phyloP scores from a whole-genome alignment of 2,888 invertebrate genomes.

The Leptodirus hochenwartii region DNA sequence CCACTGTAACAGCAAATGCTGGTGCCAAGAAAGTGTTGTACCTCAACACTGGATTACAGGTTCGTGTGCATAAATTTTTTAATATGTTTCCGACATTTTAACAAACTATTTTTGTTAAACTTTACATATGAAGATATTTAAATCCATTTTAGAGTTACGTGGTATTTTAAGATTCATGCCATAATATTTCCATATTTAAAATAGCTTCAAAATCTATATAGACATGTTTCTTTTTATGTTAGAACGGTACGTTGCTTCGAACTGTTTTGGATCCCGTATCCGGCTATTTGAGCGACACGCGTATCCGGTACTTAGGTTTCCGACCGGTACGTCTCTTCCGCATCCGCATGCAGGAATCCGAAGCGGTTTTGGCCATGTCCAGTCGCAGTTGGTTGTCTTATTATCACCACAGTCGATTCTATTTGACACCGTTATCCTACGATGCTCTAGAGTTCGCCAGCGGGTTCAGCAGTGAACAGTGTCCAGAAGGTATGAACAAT shows the following conservation, averaged over 20 bases:
- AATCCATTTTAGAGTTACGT: no score
- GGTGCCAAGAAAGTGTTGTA: constrained; percentile 62
- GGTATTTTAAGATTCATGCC: no score
- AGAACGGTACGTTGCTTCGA: constrained; percentile 84
- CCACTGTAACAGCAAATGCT: constrained; percentile 37
- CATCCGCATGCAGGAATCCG: constrained; percentile 87
- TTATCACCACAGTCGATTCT: constrained; percentile 92
- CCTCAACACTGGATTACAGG: constrained; percentile 92
- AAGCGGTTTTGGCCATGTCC: constrained; percentile 95
- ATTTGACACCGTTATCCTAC: constrained; percentile 89
- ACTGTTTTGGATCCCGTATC: constrained; percentile 91
- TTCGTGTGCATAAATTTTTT: no score
- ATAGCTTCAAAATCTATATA: no score
- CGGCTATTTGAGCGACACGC: constrained; percentile 91
- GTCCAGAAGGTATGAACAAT: constrained; percentile 86
- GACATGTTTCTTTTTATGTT: no score
- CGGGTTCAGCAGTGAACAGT: constrained; percentile 93
- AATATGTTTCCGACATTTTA: no score
- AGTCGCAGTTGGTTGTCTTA: constrained; percentile 97
- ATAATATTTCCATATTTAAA: no score
- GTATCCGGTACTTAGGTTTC: constrained; percentile 75
- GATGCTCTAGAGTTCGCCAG: constrained; percentile 95
- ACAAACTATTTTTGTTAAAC: no score
- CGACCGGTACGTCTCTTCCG: constrained; percentile 90
- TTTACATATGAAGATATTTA: no score